Evolutionary conservation across 2,113 vertebrate genomes (phyloP), one percentile per base, ranked within the genome.

Genomic region (Jaculus jaculus): DNA sequence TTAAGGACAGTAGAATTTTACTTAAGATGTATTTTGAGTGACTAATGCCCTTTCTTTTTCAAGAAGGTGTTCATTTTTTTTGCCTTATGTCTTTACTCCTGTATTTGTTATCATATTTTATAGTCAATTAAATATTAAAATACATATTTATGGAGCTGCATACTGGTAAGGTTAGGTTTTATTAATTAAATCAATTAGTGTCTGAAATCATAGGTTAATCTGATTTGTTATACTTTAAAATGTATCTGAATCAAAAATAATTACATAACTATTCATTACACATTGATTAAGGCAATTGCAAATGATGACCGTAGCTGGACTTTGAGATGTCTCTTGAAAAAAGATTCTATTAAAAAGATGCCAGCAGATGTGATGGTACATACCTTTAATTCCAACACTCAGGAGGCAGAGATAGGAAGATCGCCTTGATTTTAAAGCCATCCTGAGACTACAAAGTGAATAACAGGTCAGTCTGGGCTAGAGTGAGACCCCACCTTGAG

Each of bases 211-310:
- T 92, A 81, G 96, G 96, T 97, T 98, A 98, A 98, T 98, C 5
- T 0, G 63, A 97, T 98, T 97, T 96, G 96, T 94, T 96, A 96
- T 94, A 97, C 96, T 94, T 94, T 97, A 84, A 80, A 96, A 96
- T 97, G 87, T 95, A 97, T 97, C 68, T 95, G 93, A 97, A 96
- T 97, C 83, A 94, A 94, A 97, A 98, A 96, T 96, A 97, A 97
- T 96, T 97, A 65, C 68, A 80, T 97, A 98, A 97, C 98, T 98
- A 92, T 96, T 81, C 97, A 97, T 97, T 97, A 97, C 84, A 92
- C 96, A 97, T 97, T 95, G 95, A 97, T 98, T 97, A 97, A 96
- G 94, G 77, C 96, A 82, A 93, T 98, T 97, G 95, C 80, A 90
- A 95, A 96, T 72, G 82, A 91, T 88, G 63, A 73, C 90, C 92